Evolutionary conservation across 2,797 vertebrate genomes (phyloP).

Genomic region (Aulostomus chinensis): DNA sequence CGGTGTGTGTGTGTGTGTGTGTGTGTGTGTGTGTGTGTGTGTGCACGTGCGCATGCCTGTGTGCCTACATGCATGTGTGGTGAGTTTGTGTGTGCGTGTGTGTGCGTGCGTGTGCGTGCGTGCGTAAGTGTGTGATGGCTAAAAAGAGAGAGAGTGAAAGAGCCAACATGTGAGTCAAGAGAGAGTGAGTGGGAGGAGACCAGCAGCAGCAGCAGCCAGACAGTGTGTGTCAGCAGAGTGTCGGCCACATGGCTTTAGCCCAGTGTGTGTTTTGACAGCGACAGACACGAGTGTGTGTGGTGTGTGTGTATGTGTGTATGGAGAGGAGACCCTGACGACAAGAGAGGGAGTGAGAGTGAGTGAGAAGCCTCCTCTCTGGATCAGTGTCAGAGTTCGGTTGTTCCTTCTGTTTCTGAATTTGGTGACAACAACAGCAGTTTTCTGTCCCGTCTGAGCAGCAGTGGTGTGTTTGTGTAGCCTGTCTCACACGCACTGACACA

Average conservation of each 20-base stretch:
- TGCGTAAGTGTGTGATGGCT: not conserved
- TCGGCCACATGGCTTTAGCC: constrained; percentile 55
- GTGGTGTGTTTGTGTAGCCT: constrained; percentile 20
- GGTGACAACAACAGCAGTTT: constrained; percentile 25
- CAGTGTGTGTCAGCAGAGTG: constrained; percentile 59
- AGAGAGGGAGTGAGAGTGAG: not conserved
- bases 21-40: constrained; percentile 4
- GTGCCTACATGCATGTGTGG: too few relatives aligned
- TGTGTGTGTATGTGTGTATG: constrained; percentile 4
- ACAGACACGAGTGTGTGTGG: constrained; percentile 10
- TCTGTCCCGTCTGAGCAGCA: constrained; percentile 17
- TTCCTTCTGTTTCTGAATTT: constrained; percentile 8
- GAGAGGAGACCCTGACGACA: constrained; percentile 18
- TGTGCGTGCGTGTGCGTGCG: not conserved
- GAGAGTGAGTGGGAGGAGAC: constrained; percentile 41
- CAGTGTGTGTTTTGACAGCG: constrained; percentile 46
- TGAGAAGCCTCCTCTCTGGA: constrained; percentile 29
- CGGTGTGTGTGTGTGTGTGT: not conserved
- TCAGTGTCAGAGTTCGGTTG: constrained; percentile 7
- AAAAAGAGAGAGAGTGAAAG: constrained; percentile 14
- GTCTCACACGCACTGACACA: constrained; percentile 5
- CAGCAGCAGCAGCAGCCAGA: constrained; percentile 24
- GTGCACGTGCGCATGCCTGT: constrained; percentile 1
- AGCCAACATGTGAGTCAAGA: constrained; percentile 19
- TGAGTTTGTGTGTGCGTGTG: constrained; percentile 4